Base-by-base conservation (phyloP, 2,797 vertebrate species). In the Aphelocoma californica region DNA sequence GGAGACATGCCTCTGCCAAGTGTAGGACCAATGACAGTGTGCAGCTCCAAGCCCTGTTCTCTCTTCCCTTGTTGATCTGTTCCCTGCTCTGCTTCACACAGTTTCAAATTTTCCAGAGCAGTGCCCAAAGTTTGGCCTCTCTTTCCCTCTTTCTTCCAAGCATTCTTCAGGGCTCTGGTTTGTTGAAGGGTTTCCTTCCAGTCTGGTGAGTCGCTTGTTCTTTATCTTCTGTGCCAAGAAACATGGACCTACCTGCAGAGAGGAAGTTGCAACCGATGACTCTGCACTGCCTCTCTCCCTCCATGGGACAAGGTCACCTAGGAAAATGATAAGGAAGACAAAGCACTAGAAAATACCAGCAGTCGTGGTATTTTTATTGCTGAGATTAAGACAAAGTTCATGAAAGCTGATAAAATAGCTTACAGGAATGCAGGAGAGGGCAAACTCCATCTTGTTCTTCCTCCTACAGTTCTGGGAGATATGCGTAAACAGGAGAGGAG, bases 391-490 rank as follows among this genome's bases (percentile, higher is more conserved):
- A 47, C 88, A 87, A 95, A 96, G 95, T 93, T 81, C 88, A 34
- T 23, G 40, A 64, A 89, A 89, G 18, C 65, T 47, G 88, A 92
- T 94, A 87, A 94, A 92, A 94, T 92, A 93, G 40, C 42, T 86
- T 80, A 21, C 61, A 92, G 71, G 45, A 73, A 92, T 72, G 74
- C 13, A 64, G 34, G 57, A 57, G 64, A 88, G 90, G 71, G 67
- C 74, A 70, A 92, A 88, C 16, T 90, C 34, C 7, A 1, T 58
- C 64, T 44, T 65, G 4, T 44, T 90, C 17, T 73, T 82, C 26
- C n/a, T 75, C 29, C 26, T 47, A 10, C 16, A 36, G 45, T 45
- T 65, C 50, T 61, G 23, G 34, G 45, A 86, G 32, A 36, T 60
- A 31, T 60, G 47, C n/a, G 67, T 88, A 44, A 70, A 45, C 12